A percentile compares a stretch with the other conserved stretches of the same genome.
These are phyloP conservation scores for Bombylius discolor DNA, from an alignment of 2,888 invertebrate species.

Conservation along the genomic window DNA sequence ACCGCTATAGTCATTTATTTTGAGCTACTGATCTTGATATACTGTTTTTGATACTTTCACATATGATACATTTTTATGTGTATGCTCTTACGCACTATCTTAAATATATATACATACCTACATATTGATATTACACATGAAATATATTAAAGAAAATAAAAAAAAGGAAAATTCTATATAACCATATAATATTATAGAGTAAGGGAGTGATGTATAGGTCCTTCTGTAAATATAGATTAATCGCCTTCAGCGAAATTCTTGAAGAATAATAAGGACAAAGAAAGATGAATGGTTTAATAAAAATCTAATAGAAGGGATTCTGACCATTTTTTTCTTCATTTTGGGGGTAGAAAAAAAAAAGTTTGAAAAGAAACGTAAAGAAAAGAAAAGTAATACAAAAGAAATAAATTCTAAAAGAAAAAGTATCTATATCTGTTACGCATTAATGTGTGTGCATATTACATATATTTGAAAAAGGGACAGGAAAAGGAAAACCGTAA, in stretches of 20 bases:
- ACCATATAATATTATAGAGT: neutral
- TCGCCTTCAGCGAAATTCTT: slow-evolving; percentile 14
- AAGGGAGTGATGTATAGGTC: slow-evolving; percentile 11
- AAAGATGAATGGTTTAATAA: slow-evolving; percentile 16
- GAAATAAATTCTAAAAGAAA: too few species aligned
- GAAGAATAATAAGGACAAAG: slow-evolving; percentile 16
- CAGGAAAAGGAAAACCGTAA: too few species aligned
- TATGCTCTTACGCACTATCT: neutral
- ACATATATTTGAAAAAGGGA: too few species aligned
- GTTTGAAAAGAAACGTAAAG: too few species aligned
- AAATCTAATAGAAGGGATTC: slow-evolving; percentile 14
- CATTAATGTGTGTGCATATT: too few species aligned
- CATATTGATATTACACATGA: neutral
- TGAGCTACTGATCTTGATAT: slow-evolving; percentile 9
- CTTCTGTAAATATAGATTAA: slow-evolving; percentile 16
- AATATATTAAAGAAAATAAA: neutral
- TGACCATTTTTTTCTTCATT: neutral
- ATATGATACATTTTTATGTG: neutral
- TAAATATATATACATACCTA: too few species aligned
- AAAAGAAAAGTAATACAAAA: too few species aligned
- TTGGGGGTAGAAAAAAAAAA: too few species aligned
- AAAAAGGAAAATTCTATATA: neutral
- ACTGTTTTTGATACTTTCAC: slow-evolving; percentile 3
- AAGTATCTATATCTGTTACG: too few species aligned
- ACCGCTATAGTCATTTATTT: slow-evolving; percentile 5